Conservation (phyloP, 2,113 vertebrate species). For the Cairina moschata region DNA sequence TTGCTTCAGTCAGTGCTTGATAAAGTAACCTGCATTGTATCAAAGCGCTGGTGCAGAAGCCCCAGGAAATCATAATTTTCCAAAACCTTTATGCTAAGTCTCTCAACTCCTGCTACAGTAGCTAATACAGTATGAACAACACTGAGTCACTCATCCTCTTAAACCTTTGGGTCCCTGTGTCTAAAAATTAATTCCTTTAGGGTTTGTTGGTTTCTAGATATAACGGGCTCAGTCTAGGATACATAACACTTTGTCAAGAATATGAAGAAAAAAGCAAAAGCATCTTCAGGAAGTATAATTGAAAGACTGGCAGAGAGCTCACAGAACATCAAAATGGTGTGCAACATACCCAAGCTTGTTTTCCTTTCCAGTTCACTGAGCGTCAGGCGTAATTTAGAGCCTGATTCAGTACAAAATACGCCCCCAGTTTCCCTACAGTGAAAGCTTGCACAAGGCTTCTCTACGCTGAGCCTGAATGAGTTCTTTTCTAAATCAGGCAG, state of each 20-base stretch:
- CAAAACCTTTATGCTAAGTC: conserved; percentile 59
- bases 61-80: conserved; percentile 69
- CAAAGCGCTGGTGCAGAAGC: conserved; percentile 66
- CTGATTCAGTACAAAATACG: conserved; percentile 42
- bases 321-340: conserved; percentile 1
- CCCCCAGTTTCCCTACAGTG: background rate
- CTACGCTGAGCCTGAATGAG: background rate
- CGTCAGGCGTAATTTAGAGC: background rate
- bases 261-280: conserved; percentile 34
- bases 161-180: conserved; percentile 24
- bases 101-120: conserved; percentile 52
- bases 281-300: conserved; percentile 29
- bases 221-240: background rate
- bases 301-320: conserved; percentile 23
- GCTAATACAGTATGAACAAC: conserved; percentile 55
- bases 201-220: conserved; percentile 20
- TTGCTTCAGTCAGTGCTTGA: conserved; percentile 64
- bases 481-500: conserved; percentile 42
- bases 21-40: conserved; percentile 65
- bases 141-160: conserved; percentile 28
- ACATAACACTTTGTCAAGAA: conserved; percentile 4
- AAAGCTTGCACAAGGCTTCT: background rate
- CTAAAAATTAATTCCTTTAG: conserved; percentile 51
- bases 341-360: background rate
- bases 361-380: conserved; percentile 46